Conservation (phyloP, 2,113 vertebrate species). For the Motacilla alba region DNA sequence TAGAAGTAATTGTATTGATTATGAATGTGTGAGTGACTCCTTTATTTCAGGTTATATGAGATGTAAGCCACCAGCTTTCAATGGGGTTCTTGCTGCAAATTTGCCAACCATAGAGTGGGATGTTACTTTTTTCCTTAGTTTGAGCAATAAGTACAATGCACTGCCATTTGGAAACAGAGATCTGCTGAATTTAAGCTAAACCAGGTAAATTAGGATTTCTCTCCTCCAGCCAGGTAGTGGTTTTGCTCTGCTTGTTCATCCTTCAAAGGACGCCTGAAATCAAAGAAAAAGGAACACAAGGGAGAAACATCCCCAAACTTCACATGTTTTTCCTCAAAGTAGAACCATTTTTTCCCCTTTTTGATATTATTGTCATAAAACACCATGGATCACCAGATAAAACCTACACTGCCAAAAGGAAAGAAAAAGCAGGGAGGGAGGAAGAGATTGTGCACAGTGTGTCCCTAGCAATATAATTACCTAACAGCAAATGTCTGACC, state of each 20-base stretch:
- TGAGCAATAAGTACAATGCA: neutral
- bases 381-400: neutral
- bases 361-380: neutral
- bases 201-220: neutral
- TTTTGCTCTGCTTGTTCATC: neutral
- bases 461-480: neutral
- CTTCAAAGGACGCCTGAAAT: neutral
- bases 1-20: constrained; percentile 62
- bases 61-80: constrained; percentile 27
- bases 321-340: neutral
- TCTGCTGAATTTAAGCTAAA: neutral
- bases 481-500: neutral
- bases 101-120: neutral
- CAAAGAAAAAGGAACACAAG: neutral
- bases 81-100: neutral
- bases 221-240: neutral
- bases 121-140: neutral
- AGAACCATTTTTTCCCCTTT: neutral
- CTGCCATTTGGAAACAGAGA: neutral
- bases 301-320: neutral
- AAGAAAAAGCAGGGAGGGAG: neutral
- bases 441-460: neutral
- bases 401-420: neutral
- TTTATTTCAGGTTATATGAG: constrained; percentile 50
- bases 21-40: constrained; percentile 57